Conservation (phyloP, 2,113 vertebrate genomes). For the Vanacampus margaritifer region DNA sequence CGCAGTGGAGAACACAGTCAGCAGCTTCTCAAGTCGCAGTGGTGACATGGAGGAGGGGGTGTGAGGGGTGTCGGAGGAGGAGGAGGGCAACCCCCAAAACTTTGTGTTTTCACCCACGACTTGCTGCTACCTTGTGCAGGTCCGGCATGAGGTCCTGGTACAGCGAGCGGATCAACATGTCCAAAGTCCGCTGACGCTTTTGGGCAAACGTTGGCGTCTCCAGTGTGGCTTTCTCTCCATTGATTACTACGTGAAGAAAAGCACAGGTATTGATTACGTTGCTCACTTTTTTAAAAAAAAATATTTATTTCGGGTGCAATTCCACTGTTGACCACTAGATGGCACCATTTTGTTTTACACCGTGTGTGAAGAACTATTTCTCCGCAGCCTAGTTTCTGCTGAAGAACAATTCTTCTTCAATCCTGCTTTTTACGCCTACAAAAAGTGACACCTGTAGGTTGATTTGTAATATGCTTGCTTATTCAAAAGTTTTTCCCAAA, state of each 20-base stretch:
- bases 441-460: too few species aligned
- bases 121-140: conserved; percentile 86
- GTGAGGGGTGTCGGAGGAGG: not conserved
- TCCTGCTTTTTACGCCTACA: too few species aligned
- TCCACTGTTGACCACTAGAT: too few species aligned
- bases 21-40: conserved; percentile 22
- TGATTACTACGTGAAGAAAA: conserved; percentile 81
- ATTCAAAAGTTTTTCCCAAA: too few species aligned
- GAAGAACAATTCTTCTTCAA: too few species aligned
- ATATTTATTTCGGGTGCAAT: too few species aligned
- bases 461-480: too few species aligned
- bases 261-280: not conserved
- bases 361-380: too few species aligned
- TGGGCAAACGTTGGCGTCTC: conserved; percentile 98
- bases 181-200: conserved; percentile 94
- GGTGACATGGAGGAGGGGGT: conserved; percentile 18
- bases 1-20: conserved; percentile 50
- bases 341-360: too few species aligned
- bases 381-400: too few species aligned
- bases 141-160: conserved; percentile 96
- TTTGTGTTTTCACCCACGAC: not conserved
- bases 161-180: conserved; percentile 96
- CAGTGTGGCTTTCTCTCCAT: conserved; percentile 98
- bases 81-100: not conserved
- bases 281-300: too few species aligned